These are phyloP conservation scores for Gopherus evgoodei DNA, from an alignment of 2,113 vertebrate genomes.

Conservation along the genomic window DNA sequence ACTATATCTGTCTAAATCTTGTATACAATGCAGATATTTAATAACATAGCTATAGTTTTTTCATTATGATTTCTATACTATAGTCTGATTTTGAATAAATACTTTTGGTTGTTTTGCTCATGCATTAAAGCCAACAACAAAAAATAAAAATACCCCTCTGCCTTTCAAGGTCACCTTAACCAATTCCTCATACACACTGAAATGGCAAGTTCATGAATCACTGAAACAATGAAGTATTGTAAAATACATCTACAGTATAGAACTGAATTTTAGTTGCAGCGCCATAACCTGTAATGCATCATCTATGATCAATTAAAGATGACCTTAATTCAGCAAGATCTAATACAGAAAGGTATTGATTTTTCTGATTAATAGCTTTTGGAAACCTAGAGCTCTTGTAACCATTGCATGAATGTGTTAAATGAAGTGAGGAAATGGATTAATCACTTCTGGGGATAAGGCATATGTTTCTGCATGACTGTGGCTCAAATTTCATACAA, in stretches of 20 bases:
- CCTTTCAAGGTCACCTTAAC: conserved; percentile 44
- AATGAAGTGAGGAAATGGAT: conserved; percentile 10
- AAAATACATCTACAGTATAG: conserved; percentile 5
- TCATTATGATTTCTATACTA: neutral
- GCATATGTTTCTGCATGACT: neutral
- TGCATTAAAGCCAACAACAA: conserved; percentile 46
- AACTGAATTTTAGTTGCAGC: neutral
- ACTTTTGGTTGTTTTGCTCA: neutral
- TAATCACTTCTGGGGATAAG: neutral
- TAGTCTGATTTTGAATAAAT: neutral
- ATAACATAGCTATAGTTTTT: conserved; percentile 45
- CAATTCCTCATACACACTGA: conserved; percentile 45
- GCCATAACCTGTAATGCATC: conserved; percentile 42
- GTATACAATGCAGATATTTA: conserved; percentile 39
- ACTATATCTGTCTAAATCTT: conserved; percentile 43
- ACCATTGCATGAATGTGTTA: neutral
- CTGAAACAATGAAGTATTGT: conserved; percentile 28
- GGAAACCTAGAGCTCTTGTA: neutral
- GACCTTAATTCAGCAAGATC: conserved; percentile 59
- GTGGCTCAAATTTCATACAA: neutral
- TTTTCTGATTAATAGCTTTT: conserved; percentile 46
- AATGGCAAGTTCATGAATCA: conserved; percentile 60
- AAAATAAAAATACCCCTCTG: neutral
- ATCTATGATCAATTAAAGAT: conserved; percentile 62
- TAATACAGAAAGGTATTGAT: conserved; percentile 8